A percentile compares a stretch with the other conserved stretches of the same genome.
Evolutionary conservation across 2,797 vertebrate species (phyloP).

Genomic region (Tokudaia muenninki): DNA sequence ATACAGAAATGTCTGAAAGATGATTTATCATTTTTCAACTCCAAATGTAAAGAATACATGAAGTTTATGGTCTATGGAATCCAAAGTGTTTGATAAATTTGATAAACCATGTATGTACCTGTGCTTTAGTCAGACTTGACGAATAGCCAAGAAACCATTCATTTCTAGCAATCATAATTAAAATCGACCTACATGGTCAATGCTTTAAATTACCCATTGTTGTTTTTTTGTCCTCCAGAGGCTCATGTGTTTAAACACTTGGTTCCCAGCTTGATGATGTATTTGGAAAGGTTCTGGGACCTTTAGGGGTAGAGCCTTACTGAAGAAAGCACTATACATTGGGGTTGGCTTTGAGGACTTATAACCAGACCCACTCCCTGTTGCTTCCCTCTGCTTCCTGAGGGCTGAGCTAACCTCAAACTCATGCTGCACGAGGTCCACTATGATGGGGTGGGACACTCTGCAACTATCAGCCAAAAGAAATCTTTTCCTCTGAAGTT

Average conservation of each 20-base stretch:
- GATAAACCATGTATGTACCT: constrained; percentile 18
- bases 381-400: not conserved
- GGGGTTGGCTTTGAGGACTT: not conserved
- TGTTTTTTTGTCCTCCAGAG: not conserved
- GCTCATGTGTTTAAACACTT: not conserved
- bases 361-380: not conserved
- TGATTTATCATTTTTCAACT: constrained; percentile 15
- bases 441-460: not conserved
- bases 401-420: not conserved
- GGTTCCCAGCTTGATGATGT: not conserved
- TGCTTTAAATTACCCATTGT: not conserved
- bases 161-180: not conserved
- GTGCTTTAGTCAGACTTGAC: constrained; percentile 3
- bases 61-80: constrained; percentile 22
- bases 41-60: not conserved
- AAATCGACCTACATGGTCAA: not conserved
- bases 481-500: not conserved
- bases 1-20: not conserved
- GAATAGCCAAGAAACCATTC: constrained; percentile 49
- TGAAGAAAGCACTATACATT: not conserved
- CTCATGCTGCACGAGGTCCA: not conserved
- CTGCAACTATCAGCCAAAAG: not conserved
- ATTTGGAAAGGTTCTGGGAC: not conserved
- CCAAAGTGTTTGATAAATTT: not conserved
- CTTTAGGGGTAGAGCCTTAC: not conserved